These are phyloP conservation scores for Hydrochoerus hydrochaeris DNA, from an alignment of 2,113 vertebrate species.

Conservation along the genomic window DNA sequence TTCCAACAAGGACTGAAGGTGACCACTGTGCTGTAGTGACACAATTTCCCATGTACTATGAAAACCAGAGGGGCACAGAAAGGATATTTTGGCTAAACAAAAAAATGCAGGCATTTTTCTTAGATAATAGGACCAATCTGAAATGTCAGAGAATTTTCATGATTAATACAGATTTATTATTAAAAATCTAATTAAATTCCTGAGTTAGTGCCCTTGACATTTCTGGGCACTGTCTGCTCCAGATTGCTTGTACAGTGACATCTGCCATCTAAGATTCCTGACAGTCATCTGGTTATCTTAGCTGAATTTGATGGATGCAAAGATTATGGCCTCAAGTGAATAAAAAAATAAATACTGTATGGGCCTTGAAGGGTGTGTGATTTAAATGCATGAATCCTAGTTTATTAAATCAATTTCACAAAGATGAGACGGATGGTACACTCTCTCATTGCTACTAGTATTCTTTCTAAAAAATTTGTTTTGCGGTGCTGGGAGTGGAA, in stretches of 20 bases:
- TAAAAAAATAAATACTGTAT: background rate
- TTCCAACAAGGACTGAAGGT: background rate
- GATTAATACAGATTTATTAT: background rate
- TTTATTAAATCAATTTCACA: background rate
- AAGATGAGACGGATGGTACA: background rate
- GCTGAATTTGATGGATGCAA: background rate
- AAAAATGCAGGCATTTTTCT: background rate
- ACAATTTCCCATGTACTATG: rapidly evolving
- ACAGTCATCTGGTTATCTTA: background rate
- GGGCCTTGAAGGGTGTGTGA: background rate
- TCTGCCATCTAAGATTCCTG: background rate
- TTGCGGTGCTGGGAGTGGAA: background rate
- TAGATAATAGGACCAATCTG: background rate
- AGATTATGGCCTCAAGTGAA: background rate
- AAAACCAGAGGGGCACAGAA: background rate
- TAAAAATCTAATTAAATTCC: background rate
- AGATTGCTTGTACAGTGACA: background rate
- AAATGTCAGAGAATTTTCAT: background rate
- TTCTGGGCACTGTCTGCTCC: background rate
- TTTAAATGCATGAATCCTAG: background rate
- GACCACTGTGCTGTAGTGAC: background rate
- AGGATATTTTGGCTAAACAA: background rate
- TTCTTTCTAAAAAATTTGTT: background rate
- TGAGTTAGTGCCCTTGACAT: background rate
- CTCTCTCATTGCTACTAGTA: background rate